Base-by-base conservation (phyloP, 53 echinoderm and acorn worm species). In the Mesocentrotus franciscanus region DNA sequence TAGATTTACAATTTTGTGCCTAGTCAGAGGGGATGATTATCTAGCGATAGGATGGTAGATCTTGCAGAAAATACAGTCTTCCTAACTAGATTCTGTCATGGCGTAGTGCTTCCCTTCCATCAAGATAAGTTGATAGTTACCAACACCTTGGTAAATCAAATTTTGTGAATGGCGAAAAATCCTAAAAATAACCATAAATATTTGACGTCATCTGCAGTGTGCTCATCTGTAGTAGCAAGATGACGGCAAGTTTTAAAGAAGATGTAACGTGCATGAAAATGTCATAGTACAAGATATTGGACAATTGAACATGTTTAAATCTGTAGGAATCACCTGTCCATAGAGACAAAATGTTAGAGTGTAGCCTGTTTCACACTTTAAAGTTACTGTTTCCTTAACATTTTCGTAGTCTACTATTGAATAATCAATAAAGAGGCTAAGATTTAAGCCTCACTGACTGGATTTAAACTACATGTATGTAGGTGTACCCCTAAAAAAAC, bases 21-120 rank as follows among this genome's bases (percentile, higher is more conserved):
- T 81, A 81, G 81, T 81, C 81, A 81, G 81, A 81, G 81, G 20
- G 81, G 81, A 7, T 22, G 81, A 81, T 81, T 81, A 81, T 81
- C 81, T 36, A 42, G 81, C 17, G 20, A 79, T 79, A 81, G 16
- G 42, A 81, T 18, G 36, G 81, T 81, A 81, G 81, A 81, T 81
- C 20, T 18, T 81, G 42, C 22, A 42, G 39, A 81, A 81, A 81
- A 81, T 81, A 42, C 81, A 36, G 42, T 81, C 42, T 81, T 81
- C 81, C 81, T 81, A 81, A 81, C 36, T 42, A 20, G 81, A 81
- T 81, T 81, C 20, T 42, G 42, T 18, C 42, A 8, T 20, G 76
- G 76, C 13, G 14, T 33, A 32, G 42, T 9, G 22, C 36, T 81
- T 81, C 36, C 22, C 42, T 39, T 17, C 42, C 4, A 81, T 81